These are phyloP conservation scores for Anhinga anhinga DNA, from an alignment of 2,113 vertebrate species.

Conservation along the genomic window DNA sequence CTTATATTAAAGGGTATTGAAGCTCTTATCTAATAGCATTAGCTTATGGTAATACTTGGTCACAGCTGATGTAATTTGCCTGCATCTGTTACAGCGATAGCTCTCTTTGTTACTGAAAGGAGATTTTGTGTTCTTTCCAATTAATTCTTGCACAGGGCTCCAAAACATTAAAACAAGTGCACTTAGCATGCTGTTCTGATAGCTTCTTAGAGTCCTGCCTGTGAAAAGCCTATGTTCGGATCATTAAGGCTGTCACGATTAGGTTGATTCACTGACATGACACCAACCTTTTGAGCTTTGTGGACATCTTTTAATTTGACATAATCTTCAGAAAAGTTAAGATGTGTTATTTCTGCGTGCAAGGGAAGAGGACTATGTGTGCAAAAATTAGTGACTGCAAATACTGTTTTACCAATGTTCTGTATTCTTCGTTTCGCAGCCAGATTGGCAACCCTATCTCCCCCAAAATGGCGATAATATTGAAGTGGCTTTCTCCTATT, in stretches of 20 bases:
- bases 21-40: background rate
- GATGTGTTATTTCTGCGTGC: background rate
- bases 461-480: conserved; percentile 97
- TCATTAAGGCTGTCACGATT: rapidly evolving
- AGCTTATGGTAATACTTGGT: background rate
- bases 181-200: background rate
- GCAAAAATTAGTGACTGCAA: background rate
- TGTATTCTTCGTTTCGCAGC: conserved; percentile 72
- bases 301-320: background rate
- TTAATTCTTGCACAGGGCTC: background rate
- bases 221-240: background rate
- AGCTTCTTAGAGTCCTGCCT: background rate
- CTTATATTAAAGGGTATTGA: background rate
- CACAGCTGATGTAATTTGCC: background rate
- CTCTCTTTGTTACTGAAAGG: background rate
- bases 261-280: background rate
- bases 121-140: background rate
- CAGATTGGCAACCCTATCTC: conserved; percentile 97
- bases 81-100: background rate
- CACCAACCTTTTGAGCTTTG: background rate
- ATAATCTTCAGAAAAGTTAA: background rate
- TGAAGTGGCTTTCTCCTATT: conserved; percentile 94
- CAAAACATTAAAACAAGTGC: background rate
- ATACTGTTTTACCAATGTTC: background rate
- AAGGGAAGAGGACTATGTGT: background rate